Percentiles rank a stretch among this genome's conserved stretches.
phyloP scores from a whole-genome alignment of 2,888 invertebrate genomes.

The Anoncus sp. region DNA sequence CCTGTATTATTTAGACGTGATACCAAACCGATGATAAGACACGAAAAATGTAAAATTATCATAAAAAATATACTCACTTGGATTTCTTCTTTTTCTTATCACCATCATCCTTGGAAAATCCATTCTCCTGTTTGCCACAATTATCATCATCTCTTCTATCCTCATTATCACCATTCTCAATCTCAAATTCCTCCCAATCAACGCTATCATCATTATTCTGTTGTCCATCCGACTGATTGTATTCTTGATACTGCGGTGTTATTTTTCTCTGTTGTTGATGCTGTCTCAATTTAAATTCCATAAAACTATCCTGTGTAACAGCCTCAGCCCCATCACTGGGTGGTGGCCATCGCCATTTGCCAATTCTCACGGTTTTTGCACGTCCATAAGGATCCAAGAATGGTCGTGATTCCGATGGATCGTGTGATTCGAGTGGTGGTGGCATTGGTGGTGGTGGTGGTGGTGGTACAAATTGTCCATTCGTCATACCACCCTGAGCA shows the following conservation, averaged over 20 bases:
- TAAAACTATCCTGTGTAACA: slow-evolving; percentile 91
- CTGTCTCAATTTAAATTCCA: slow-evolving; percentile 95
- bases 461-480: slow-evolving; percentile 85
- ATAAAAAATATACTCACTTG: slow-evolving; percentile 74
- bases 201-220: slow-evolving; percentile 84
- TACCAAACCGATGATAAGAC: no score
- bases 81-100: slow-evolving; percentile 81
- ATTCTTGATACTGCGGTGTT: slow-evolving; percentile 87
- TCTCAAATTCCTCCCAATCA: slow-evolving; percentile 95
- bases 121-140: slow-evolving; percentile 78
- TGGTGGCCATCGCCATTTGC: slow-evolving; percentile 98
- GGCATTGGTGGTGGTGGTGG: slow-evolving; percentile 97
- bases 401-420: slow-evolving; percentile 92
- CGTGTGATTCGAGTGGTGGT: slow-evolving; percentile 91
- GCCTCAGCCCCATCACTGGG: slow-evolving; percentile 88
- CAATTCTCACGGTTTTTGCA: slow-evolving; percentile 97
- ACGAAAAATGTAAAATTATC: no score
- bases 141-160: slow-evolving; percentile 75
- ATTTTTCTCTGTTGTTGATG: slow-evolving; percentile 87
- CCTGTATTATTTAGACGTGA: no score
- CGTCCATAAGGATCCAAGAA: slow-evolving; percentile 96
- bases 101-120: slow-evolving; percentile 77
- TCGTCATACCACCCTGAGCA: slow-evolving; percentile 70
- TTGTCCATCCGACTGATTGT: slow-evolving; percentile 82
- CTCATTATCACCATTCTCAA: slow-evolving; percentile 84